Conservation (phyloP, 2,888 invertebrate genomes). For the Vannuccia rotundouncinata region DNA sequence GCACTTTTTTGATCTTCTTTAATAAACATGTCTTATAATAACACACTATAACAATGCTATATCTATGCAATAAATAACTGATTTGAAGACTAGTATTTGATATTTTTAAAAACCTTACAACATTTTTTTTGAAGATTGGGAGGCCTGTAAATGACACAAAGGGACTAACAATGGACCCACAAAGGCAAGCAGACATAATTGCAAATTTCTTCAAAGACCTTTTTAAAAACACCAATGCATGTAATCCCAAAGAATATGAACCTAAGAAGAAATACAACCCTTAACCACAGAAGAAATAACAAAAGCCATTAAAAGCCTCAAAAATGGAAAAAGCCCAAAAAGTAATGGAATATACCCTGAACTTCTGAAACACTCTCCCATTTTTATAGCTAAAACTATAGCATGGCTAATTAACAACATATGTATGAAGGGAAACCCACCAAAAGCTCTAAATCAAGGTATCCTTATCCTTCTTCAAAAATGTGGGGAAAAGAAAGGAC, state of each 20-base stretch:
- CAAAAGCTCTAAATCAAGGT: conserved; percentile 5
- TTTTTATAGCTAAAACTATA: conserved; percentile 3
- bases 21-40: too few relatives aligned
- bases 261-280: neutral
- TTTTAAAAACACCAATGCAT: neutral
- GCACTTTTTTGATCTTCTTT: too few relatives aligned
- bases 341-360: conserved; percentile 6
- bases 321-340: neutral
- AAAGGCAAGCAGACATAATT: conserved; percentile 16
- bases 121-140: too few relatives aligned
- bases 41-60: too few relatives aligned
- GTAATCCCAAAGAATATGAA: conserved; percentile 1
- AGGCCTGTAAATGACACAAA: too few relatives aligned
- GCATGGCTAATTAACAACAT: neutral
- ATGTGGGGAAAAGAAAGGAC: neutral
- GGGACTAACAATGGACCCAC: too few relatives aligned
- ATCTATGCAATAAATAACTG: too few relatives aligned
- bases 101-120: too few relatives aligned
- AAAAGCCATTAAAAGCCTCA: neutral
- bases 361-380: conserved; percentile 18
- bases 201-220: conserved; percentile 6
- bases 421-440: neutral
- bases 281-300: conserved; percentile 13
- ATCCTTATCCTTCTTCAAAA: conserved; percentile 17
- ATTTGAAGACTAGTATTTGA: too few relatives aligned